A percentile compares a stretch with the other conserved stretches of the same genome.
Conservation (phyloP, 2,797 vertebrate genomes). For the Pachyuromys duprasi region DNA sequence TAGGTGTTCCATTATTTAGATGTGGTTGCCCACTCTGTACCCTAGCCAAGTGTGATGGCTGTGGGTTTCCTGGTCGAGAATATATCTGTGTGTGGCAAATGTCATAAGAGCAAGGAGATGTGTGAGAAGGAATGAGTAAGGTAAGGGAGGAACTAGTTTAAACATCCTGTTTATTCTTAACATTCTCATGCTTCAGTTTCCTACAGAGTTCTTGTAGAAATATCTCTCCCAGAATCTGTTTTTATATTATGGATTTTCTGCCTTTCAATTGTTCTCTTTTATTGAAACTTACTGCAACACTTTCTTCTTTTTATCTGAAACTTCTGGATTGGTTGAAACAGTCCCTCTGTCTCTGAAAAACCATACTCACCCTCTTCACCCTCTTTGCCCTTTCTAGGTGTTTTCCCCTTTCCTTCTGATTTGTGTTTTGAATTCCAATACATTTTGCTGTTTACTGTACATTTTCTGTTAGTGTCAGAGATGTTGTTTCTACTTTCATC, state of each 20-base stretch:
- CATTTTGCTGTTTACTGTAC: neutral
- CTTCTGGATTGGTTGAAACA: neutral
- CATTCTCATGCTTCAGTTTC: neutral
- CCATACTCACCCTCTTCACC: neutral
- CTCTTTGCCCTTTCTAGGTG: rapidly evolving
- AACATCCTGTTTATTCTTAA: neutral
- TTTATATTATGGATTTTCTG: neutral
- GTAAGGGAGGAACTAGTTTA: neutral
- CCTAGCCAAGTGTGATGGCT: neutral
- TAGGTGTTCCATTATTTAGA: neutral
- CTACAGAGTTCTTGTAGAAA: neutral
- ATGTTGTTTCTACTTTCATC: neutral
- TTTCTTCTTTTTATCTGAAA: neutral
- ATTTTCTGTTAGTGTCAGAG: neutral
- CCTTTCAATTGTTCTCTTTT: neutral
- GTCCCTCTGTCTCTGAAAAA: neutral
- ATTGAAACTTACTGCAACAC: neutral
- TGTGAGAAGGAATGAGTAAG: neutral
- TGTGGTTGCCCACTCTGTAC: neutral
- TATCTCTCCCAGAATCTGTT: neutral
- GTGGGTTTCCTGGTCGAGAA: too few relatives aligned
- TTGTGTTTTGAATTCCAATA: neutral
- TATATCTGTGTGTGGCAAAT: neutral
- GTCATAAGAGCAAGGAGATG: neutral
- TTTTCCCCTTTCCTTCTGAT: neutral